These are phyloP conservation scores for Sapajus apella DNA, from an alignment of 2,113 vertebrate genomes.

Conservation along the genomic window DNA sequence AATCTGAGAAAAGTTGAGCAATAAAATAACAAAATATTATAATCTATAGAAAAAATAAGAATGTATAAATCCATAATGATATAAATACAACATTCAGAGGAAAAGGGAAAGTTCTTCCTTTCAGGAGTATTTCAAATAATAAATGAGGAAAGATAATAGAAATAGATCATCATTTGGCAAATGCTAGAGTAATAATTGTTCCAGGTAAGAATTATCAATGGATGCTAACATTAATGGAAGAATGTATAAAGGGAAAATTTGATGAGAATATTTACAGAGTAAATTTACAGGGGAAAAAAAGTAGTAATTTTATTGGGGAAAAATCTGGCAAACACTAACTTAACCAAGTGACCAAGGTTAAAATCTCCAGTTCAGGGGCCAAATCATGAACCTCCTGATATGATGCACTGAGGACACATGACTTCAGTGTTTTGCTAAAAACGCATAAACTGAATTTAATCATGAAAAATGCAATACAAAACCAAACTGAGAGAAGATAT, in stretches of 20 bases:
- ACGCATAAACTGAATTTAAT: conserved; percentile 11
- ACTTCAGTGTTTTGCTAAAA: neutral
- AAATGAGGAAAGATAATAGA: neutral
- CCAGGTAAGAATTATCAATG: neutral
- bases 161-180: neutral
- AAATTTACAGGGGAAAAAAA: neutral
- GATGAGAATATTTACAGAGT: neutral
- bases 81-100: neutral
- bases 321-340: neutral
- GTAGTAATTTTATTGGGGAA: neutral
- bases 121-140: neutral
- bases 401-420: neutral
- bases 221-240: neutral
- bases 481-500: neutral
- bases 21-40: neutral
- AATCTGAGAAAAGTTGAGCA: neutral
- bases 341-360: neutral
- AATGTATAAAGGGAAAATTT: neutral
- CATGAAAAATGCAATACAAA: neutral
- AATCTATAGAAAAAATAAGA: neutral
- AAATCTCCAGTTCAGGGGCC: neutral
- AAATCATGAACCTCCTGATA: neutral
- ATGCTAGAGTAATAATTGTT: neutral
- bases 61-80: neutral
- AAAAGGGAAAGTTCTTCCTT: neutral